Base-by-base conservation (phyloP, 2,888 invertebrate genomes). In the Timandra comae region DNA sequence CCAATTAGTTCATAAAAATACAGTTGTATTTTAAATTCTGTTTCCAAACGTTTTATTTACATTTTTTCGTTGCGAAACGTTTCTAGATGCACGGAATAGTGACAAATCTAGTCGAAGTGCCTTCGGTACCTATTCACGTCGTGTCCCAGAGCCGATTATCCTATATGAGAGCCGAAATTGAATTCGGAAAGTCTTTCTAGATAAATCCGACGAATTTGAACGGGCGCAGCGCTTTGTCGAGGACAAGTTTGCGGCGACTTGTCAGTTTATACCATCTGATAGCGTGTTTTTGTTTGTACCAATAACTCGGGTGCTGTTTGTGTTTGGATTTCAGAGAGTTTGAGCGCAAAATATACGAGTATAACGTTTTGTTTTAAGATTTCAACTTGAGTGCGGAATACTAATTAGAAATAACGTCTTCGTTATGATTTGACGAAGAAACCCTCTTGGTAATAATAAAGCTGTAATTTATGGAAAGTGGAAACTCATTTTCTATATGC, bases 151-250 rank as follows among this genome's bases (percentile, higher is more conserved):
- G 65, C 68, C 71, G 76, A 76, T 78, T 71, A 77, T 70, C 61
- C 66, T 63, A 69, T 70, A 74, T 71, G 71, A 66, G 72, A 69
- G 63, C 63, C 54, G 61, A 58, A 76, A 78, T 77, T 73, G 61
- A 72, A 77, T 77, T 70, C 63, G 43, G 48, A 47, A 53, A 69
- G 63, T 66, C 63, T 67, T 68, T 69, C 54, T 34, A 52, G 46
- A 59, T 57, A 57, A 56, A 51, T 56, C 41, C 48, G 38, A 43
- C 13, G 20, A 23, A 47, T 51, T 39, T 27, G 46, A 32, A 43
- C 45, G 38, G n/a, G 16, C 46, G 20, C 8, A 30, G 7, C 30
- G 27, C 38, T 36, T 35, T 37, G 41, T 35, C 22, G 26, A 22
- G 12, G 30, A 7, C 27, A 36, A 32, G 13, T 40, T 31, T 30